Percentiles rank a stretch among this genome's conserved stretches.
These are phyloP conservation scores for Drosophila ohnishii DNA, from an alignment of 1,140 invertebrate genomes.

Conservation along the genomic window DNA sequence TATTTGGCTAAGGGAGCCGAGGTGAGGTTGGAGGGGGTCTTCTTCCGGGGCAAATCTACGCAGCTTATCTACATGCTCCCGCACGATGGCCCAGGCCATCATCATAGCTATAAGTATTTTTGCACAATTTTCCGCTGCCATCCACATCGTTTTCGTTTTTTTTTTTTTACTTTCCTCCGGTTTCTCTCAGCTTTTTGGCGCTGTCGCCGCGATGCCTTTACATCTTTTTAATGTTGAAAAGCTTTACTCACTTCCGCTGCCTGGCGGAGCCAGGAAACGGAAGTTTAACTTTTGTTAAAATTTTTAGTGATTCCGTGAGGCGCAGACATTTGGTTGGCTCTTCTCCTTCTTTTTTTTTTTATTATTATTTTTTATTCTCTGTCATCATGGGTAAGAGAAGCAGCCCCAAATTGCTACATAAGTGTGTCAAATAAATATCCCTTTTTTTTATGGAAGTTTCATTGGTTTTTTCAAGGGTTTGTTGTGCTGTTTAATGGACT, in stretches of 20 bases:
- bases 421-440: conserved; percentile 4
- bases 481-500: conserved; percentile 1
- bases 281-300: conserved; percentile 81
- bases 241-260: conserved; percentile 76
- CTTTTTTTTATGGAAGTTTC: conserved; percentile 2
- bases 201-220: conserved; percentile 71
- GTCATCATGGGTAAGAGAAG: background rate
- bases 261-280: conserved; percentile 70
- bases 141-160: background rate
- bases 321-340: conserved; percentile 57
- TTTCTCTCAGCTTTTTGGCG: conserved; percentile 54
- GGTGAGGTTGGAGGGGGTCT: conserved; percentile 1
- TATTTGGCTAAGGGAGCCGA: conserved; percentile 43
- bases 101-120: conserved; percentile 61
- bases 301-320: conserved; percentile 77
- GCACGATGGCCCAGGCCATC: conserved; percentile 28
- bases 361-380: conserved; percentile 12
- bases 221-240: conserved; percentile 82
- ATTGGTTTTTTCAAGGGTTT: background rate
- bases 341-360: conserved; percentile 3
- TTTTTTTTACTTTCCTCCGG: conserved; percentile 23
- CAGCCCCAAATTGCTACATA: background rate
- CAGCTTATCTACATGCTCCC: conserved; percentile 69
- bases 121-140: conserved; percentile 64
- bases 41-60: conserved; percentile 62